Evolutionary conservation across 2,113 vertebrate genomes (phyloP).

Genomic region (Talpa occidentalis): DNA sequence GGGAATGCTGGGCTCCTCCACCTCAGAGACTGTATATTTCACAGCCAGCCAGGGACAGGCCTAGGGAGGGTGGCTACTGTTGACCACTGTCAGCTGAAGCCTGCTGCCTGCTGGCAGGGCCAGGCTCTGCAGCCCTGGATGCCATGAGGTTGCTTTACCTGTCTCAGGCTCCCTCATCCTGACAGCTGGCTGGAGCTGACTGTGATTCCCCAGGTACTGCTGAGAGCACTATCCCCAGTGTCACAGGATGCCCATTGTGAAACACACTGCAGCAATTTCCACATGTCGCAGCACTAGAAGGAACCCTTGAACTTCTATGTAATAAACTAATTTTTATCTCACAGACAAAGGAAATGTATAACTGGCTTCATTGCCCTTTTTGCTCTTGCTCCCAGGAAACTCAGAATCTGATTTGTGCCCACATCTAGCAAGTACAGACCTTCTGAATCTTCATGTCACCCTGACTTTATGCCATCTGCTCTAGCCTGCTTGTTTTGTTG

Average conservation of each 20-base stretch:
- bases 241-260: background rate
- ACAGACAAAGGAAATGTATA: background rate
- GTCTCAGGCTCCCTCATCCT: background rate
- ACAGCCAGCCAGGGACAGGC: too few species aligned
- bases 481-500: background rate
- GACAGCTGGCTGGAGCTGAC: background rate
- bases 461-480: background rate
- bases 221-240: rapidly evolving
- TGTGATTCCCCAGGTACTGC: rapidly evolving
- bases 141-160: background rate
- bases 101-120: background rate
- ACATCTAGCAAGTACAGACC: background rate
- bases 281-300: rapidly evolving
- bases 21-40: background rate
- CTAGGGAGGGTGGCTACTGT: background rate
- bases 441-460: background rate
- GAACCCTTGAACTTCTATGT: too few species aligned
- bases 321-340: background rate
- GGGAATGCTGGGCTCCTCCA: background rate
- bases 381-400: slow-evolving; percentile 6
- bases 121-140: too few species aligned
- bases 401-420: background rate
- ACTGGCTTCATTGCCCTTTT: background rate
- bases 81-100: background rate
- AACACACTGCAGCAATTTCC: background rate